Conservation (phyloP, 2,797 vertebrate genomes). For the Phataginus tricuspis region DNA sequence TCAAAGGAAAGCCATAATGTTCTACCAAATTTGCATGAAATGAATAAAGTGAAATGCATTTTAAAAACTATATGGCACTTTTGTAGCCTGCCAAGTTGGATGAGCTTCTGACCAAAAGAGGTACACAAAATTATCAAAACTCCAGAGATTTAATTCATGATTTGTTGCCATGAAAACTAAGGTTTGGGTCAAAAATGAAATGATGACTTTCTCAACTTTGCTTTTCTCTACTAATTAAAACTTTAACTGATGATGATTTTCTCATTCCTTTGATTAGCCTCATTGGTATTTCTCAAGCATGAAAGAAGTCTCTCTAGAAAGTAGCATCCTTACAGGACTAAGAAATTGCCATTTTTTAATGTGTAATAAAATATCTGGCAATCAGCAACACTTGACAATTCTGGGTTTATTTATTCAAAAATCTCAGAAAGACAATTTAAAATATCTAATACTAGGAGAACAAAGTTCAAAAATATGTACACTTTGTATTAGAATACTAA, state of each 20-base stretch:
- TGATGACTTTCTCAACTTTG: neutral
- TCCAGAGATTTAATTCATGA: neutral
- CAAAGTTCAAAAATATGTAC: neutral
- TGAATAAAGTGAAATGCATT: slow-evolving; percentile 4
- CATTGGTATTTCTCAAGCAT: slow-evolving; percentile 68
- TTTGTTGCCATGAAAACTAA: slow-evolving; percentile 24
- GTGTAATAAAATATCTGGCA: slow-evolving; percentile 13
- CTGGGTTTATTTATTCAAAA: slow-evolving; percentile 10
- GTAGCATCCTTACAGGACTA: neutral
- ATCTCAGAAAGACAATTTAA: neutral
- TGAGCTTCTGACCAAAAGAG: neutral
- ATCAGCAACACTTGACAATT: neutral
- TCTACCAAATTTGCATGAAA: slow-evolving; percentile 37
- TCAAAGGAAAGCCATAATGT: slow-evolving; percentile 31
- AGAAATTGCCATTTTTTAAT: slow-evolving; percentile 30
- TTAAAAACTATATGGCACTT: neutral
- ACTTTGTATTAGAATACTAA: neutral
- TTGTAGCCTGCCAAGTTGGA: neutral
- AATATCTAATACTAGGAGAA: neutral
- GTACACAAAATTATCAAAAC: neutral
- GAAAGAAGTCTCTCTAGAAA: slow-evolving; percentile 60
- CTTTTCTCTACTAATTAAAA: slow-evolving; percentile 71
- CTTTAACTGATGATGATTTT: slow-evolving; percentile 61
- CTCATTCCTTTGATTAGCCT: slow-evolving; percentile 65
- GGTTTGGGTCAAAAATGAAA: neutral